Percentiles rank a stretch among this genome's conserved stretches.
phyloP scores from a whole-genome alignment of 2,113 vertebrate genomes.

The Martes martes region DNA sequence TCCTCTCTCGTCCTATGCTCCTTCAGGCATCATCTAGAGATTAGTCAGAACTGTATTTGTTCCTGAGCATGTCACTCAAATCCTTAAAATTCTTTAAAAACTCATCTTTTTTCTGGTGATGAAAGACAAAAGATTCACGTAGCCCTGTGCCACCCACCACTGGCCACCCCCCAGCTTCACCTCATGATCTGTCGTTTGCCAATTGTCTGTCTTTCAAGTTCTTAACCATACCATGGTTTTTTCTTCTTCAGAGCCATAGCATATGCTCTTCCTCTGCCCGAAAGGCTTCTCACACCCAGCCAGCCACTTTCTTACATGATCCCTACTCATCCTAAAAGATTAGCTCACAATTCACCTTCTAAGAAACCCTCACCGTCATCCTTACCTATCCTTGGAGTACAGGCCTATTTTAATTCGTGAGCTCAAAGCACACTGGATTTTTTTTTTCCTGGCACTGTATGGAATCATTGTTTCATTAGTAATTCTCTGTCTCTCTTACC shows the following conservation, averaged over 20 bases:
- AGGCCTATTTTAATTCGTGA: neutral
- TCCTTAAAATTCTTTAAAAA: neutral
- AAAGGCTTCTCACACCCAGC: neutral
- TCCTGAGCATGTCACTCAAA: neutral
- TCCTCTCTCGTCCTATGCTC: too few species aligned
- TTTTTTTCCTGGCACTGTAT: neutral
- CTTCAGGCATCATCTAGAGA: neutral
- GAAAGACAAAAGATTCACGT: neutral
- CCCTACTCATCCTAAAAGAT: fast-evolving
- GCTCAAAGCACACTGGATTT: neutral
- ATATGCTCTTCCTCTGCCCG: neutral
- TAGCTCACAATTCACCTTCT: neutral
- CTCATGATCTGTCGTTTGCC: neutral
- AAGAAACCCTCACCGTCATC: neutral
- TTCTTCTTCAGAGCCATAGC: neutral
- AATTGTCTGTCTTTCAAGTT: neutral
- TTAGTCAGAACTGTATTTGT: neutral
- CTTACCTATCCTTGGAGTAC: neutral
- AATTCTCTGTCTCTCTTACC: neutral
- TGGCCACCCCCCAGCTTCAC: fast-evolving
- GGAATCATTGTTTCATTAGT: neutral
- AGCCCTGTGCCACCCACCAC: neutral
- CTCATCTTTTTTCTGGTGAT: neutral
- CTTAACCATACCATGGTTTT: neutral
- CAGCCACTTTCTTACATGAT: too few species aligned